Conservation (phyloP, 1,140 invertebrate genomes). For the Neodiprion virginianus region DNA sequence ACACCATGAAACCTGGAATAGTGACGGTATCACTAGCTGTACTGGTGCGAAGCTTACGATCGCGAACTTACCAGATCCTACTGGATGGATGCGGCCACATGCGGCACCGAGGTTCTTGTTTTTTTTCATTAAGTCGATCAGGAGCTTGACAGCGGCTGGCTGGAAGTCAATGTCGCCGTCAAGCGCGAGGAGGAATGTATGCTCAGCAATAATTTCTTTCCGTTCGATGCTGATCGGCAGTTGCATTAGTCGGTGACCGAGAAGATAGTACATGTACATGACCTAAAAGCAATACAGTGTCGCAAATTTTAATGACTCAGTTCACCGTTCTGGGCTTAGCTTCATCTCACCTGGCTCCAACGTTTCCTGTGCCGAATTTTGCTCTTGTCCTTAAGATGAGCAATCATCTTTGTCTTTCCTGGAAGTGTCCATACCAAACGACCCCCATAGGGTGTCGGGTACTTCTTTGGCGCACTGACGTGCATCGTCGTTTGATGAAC, state of each 20-base stretch:
- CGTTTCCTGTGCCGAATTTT: constrained; percentile 87
- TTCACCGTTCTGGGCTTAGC: not conserved
- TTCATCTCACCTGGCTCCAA: constrained; percentile 71
- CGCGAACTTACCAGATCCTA: constrained; percentile 71
- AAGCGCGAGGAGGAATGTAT: constrained; percentile 88
- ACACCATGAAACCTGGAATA: constrained; percentile 81
- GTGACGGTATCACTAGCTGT: not conserved
- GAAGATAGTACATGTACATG: constrained; percentile 95
- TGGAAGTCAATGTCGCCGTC: constrained; percentile 95
- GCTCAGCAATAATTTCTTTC: constrained; percentile 81
- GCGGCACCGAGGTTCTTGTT: constrained; percentile 87
- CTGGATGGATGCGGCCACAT: constrained; percentile 91
- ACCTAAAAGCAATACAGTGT: constrained; percentile 62
- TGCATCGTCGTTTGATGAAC: constrained; percentile 76
- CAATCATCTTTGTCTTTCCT: constrained; percentile 83
- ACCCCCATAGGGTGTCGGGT: constrained; percentile 88
- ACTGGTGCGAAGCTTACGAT: constrained; percentile 5
- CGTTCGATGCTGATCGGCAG: constrained; percentile 71
- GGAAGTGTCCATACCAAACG: constrained; percentile 85
- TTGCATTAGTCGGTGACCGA: constrained; percentile 85
- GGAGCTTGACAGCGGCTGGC: constrained; percentile 82
- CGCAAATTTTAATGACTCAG: not conserved
- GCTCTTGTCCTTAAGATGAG: constrained; percentile 88
- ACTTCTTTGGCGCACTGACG: constrained; percentile 77
- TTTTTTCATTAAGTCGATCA: constrained; percentile 92